Evolutionary conservation across 2,888 invertebrate species (phyloP), one percentile per base, ranked within the genome.

Genomic region (Chaetoderma sp.): DNA sequence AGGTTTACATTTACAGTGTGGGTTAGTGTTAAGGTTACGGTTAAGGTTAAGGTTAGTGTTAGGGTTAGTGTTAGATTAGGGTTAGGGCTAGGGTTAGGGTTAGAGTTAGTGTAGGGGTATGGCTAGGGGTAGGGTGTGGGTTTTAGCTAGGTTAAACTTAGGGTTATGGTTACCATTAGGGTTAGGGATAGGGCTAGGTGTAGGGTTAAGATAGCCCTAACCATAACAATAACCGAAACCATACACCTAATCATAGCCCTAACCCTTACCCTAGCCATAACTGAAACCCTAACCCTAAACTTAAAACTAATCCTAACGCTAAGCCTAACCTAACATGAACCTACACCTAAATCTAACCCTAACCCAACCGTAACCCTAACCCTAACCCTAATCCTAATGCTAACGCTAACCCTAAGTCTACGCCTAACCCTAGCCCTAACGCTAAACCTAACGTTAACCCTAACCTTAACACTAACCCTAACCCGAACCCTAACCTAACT

Each of bases 121-220:
- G 47, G 47, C 21, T 47, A 21, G 23, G 47, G 10, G 47, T 47
- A 21, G 23, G 47, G 47, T 18, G n/a, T 47, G 47, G 47, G 47
- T 47, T 47, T 21, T 18, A 23, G 58, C 62, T 67, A 28, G 67
- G 70, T 64, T 70, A 59, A 65, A 61, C 63, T 60, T 63, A 59
- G 64, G 64, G 65, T 27, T 23, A n/a, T n/a, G n/a, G n/a, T n/a
- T n/a, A n/a, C n/a, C n/a, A n/a, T n/a, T n/a, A n/a, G n/a, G n/a
- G n/a, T 68, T 68, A 65, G 68, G 68, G 68, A 65, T 68, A 65
- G 65, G 59, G 65, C 65, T 68, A 68, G 68, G 68, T 64, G 60
- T 68, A 60, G 65, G 68, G 68, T 65, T 65, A 65, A 23, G 47
- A 23, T 47, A n/a, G n/a, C n/a, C n/a, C n/a, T n/a, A n/a, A n/a